Evolutionary conservation across 2,888 invertebrate genomes (phyloP).

Genomic region (Drosophila atripex): DNA sequence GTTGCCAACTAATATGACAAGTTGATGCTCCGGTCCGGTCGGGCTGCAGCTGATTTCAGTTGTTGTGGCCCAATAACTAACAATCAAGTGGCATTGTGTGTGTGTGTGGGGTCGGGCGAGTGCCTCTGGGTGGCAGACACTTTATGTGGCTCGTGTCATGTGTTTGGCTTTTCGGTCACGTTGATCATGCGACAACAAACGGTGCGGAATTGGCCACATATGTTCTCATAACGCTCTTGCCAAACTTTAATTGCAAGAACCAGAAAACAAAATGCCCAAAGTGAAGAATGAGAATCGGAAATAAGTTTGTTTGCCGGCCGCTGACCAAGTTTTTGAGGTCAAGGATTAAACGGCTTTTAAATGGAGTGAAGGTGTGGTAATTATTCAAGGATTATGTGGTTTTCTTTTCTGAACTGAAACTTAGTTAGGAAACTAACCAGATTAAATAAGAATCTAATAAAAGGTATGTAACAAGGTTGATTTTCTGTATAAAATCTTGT

Average conservation of each 20-base stretch:
- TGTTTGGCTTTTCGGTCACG: slow-evolving; percentile 64
- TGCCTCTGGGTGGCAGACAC: slow-evolving; percentile 42
- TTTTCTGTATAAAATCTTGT: no score
- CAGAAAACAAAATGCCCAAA: slow-evolving; percentile 33
- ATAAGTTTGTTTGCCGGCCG: slow-evolving; percentile 13
- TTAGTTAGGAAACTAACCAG: neutral
- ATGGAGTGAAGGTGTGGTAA: slow-evolving; percentile 9
- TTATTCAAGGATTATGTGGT: neutral
- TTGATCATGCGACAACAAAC: slow-evolving; percentile 62
- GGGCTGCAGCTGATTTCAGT: slow-evolving; percentile 33
- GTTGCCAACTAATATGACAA: slow-evolving; percentile 75
- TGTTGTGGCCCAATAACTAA: slow-evolving; percentile 70
- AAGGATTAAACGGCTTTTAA: slow-evolving; percentile 14
- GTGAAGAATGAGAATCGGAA: slow-evolving; percentile 19
- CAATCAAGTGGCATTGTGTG: slow-evolving; percentile 60
- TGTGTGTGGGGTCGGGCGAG: neutral
- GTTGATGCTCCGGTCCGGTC: slow-evolving; percentile 61
- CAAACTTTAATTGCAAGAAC: slow-evolving; percentile 70
- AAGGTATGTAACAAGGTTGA: no score
- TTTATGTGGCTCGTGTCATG: slow-evolving; percentile 66
- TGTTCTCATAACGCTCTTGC: slow-evolving; percentile 47
- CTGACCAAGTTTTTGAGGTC: slow-evolving; percentile 22
- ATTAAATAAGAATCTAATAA: neutral
- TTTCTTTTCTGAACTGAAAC: neutral
- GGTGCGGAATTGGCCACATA: slow-evolving; percentile 48